phyloP scores from a whole-genome alignment of 2,888 invertebrate species.

The Synanthedon vespiformis region DNA sequence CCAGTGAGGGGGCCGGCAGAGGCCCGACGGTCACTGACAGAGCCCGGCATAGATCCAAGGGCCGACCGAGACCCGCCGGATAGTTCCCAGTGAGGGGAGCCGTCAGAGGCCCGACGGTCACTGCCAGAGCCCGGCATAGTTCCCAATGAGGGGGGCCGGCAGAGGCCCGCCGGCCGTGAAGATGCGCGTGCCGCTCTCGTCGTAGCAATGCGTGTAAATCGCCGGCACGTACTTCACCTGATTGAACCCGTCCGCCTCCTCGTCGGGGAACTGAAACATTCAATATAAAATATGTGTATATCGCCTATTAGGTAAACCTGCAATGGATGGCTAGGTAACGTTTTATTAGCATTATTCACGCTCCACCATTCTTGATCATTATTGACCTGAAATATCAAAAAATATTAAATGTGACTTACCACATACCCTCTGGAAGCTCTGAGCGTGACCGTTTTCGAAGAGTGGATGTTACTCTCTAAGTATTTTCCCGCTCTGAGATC shows the following conservation, averaged over 20 bases:
- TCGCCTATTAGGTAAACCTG: too few species aligned
- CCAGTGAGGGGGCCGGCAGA: constrained; percentile 89
- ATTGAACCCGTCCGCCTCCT: constrained; percentile 85
- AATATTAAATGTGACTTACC: constrained; percentile 65
- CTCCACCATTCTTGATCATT: too few species aligned
- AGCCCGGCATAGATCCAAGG: constrained; percentile 94
- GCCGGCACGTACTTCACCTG: constrained; percentile 91
- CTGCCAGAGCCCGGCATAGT: constrained; percentile 96
- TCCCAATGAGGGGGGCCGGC: constrained; percentile 90
- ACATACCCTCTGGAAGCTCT: constrained; percentile 91
- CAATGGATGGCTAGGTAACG: too few species aligned
- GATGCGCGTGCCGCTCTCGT: constrained; percentile 88
- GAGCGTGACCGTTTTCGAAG: constrained; percentile 86
- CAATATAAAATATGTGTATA: too few species aligned
- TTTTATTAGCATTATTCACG: too few species aligned
- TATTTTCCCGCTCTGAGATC: constrained; percentile 93
- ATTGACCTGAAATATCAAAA: too few species aligned
- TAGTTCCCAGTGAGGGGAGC: constrained; percentile 90
- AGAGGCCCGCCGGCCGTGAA: constrained; percentile 97
- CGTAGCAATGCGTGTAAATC: constrained; percentile 97
- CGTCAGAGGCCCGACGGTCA: constrained; percentile 88
- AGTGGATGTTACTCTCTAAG: constrained; percentile 89
- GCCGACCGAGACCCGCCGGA: constrained; percentile 90
- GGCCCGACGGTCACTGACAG: constrained; percentile 92
- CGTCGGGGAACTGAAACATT: constrained; percentile 80